Evolutionary conservation across 2,888 invertebrate species (phyloP), one percentile per base, ranked within the genome.

Genomic region (Epinotia demarniana): DNA sequence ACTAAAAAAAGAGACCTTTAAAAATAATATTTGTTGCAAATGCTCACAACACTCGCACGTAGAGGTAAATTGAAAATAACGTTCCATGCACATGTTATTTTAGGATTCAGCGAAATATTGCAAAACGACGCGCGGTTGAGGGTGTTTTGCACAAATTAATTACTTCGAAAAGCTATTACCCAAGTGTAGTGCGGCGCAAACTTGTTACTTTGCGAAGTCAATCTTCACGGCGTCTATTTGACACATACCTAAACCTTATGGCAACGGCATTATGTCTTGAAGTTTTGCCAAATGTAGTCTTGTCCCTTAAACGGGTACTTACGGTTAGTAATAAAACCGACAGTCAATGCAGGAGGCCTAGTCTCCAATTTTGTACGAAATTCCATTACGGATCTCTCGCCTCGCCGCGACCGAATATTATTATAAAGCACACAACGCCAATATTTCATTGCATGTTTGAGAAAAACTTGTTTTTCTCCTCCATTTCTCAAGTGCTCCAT

Each of bases 131-230:
- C 43, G 68, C 57, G 19, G 23, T 58, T 57, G 39, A 16, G 68
- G 57, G 43, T 43, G 68, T 68, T 68, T 68, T 43, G 53, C 27
- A 66, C 57, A 68, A 68, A 68, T 58, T 68, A 68, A 68, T 68
- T 68, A 68, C 68, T 68, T 68, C 19, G 57, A 16, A 43, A 58
- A 68, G 68, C 68, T 43, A 68, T 68, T 68, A 68, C 68, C 57
- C 58, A 39, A 58, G 68, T 43, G 58, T 68, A 43, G 57, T 68
- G 57, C 39, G n/a, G 58, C 33, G 55, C 67, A 68, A 68, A 68
- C 68, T 68, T 68, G 57, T 57, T 57, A 58, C 68, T 43, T 58
- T n/a, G 43, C 43, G n/a, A 66, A 66, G 27, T 66, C 66, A 33
- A 66, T 66, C 66, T 53, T 66, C n/a, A 33, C 27, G n/a, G 49